Conservation (phyloP, 2,113 vertebrate species). For the Dissostichus mawsoni region DNA sequence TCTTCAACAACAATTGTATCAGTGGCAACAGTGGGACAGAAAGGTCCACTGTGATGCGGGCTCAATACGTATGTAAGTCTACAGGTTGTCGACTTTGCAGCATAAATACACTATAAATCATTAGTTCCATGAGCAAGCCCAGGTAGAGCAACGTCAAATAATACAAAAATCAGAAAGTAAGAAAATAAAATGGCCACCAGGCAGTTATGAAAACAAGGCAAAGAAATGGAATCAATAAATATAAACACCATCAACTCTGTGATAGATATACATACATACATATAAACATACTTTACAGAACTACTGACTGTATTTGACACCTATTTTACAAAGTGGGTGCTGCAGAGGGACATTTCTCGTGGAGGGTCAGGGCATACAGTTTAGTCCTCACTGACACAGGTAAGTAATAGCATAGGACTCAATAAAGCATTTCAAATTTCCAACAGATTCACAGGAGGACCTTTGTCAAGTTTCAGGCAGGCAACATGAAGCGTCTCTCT, state of each 20-base stretch:
- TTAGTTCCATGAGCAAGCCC: slow-evolving; percentile 61
- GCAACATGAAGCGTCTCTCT: slow-evolving; percentile 73
- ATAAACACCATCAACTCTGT: slow-evolving; percentile 84
- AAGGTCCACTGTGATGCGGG: slow-evolving; percentile 57
- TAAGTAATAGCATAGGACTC: slow-evolving; percentile 75
- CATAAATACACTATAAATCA: slow-evolving; percentile 76
- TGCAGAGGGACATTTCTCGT: slow-evolving; percentile 60
- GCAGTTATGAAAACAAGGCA: slow-evolving; percentile 76
- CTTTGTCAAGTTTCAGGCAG: slow-evolving; percentile 81
- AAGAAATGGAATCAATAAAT: slow-evolving; percentile 81
- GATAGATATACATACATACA: slow-evolving; percentile 85
- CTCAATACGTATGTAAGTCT: slow-evolving; percentile 63
- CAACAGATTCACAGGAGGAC: slow-evolving; percentile 77
- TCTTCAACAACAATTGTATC: slow-evolving; percentile 50
- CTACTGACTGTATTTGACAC: slow-evolving; percentile 74
- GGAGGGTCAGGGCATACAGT: slow-evolving; percentile 53
- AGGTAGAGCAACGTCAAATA: slow-evolving; percentile 60
- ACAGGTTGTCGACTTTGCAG: slow-evolving; percentile 69
- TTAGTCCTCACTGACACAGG: slow-evolving; percentile 65
- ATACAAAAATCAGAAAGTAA: slow-evolving; percentile 71
- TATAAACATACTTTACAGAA: slow-evolving; percentile 85
- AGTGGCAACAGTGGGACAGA: slow-evolving; percentile 58
- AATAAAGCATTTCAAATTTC: slow-evolving; percentile 81
- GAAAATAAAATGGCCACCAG: slow-evolving; percentile 77
- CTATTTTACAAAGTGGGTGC: slow-evolving; percentile 75